These are phyloP conservation scores for Varanus salvator DNA, from an alignment of 2,113 vertebrate genomes.

Conservation along the genomic window DNA sequence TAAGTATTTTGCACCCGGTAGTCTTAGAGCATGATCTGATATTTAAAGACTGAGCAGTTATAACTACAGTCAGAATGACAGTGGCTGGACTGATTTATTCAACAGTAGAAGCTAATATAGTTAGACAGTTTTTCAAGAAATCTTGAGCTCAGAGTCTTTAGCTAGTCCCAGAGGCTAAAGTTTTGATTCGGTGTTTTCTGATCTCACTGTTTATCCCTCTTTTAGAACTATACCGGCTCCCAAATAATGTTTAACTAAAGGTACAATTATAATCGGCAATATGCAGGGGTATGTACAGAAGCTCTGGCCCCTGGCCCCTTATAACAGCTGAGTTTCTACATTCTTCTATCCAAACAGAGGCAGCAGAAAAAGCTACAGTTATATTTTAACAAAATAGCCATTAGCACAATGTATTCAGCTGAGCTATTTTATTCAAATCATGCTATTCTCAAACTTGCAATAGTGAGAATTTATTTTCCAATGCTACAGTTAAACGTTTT, in stretches of 20 bases:
- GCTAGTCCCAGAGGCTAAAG: not conserved
- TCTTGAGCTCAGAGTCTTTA: not conserved
- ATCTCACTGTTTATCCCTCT: not conserved
- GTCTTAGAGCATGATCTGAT: not conserved
- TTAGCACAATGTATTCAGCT: not conserved
- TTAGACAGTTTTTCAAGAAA: not conserved
- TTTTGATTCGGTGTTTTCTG: not conserved
- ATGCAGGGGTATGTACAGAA: not conserved
- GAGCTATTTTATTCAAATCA: not conserved
- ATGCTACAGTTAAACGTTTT: conserved; percentile 36
- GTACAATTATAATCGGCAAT: not conserved
- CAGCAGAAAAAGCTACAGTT: not conserved
- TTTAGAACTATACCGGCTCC: not conserved
- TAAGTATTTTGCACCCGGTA: not conserved
- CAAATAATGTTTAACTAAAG: not conserved
- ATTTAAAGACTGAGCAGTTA: not conserved
- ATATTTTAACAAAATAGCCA: not conserved
- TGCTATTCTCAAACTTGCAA: not conserved
- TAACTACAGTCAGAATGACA: not conserved
- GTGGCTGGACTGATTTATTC: not conserved
- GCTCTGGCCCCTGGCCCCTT: not conserved
- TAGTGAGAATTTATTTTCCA: not conserved
- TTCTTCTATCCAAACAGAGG: not conserved
- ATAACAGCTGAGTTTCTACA: not conserved
- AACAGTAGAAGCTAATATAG: not conserved